Evolutionary conservation across 2,888 invertebrate genomes (phyloP), one percentile per base, ranked within the genome.

Genomic region (Perizoma flavofasciatum): DNA sequence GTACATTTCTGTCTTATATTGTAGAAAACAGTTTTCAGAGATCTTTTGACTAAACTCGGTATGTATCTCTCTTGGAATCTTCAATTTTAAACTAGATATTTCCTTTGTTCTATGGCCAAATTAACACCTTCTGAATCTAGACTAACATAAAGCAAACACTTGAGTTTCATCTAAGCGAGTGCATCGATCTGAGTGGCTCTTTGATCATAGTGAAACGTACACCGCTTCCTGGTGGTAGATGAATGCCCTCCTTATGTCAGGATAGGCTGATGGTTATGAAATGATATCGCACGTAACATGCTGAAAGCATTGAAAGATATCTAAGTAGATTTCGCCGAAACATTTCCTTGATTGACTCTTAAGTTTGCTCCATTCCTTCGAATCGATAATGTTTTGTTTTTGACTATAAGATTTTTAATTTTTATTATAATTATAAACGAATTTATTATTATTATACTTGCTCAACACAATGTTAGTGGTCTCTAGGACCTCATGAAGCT

Each of bases 201-300:
- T 87, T 87, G 82, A 87, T 86, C 78, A 65, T 59, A 59, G 66
- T 75, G 78, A 72, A 79, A 81, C 74, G 67, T 63, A 77, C 68
- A 78, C 79, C 74, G 72, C 65, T 68, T 68, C 84, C 86, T 87
- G 85, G 86, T 86, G 69, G 76, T 83, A 60, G 66, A 78, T 85
- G 75, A 86, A 86, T 75, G 82, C 69, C 49, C 67, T 61, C 73
- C 66, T 79, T 80, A 72, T 82, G 67, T 69, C 66, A 67, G 60
- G 71, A 69, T 72, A 71, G 71, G 71, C 67, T 73, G 58, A 53
- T 70, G 74, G 72, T 75, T 70, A 70, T 75, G 71, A 70, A 67
- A 66, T 67, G 48, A 67, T 67, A 67, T 64, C 62, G 47, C 56
- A 60, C 49, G 59, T 63, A 62, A 52, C 60, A 56, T 47, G 58